phyloP scores from a whole-genome alignment of 2,113 vertebrate genomes.

The Crotalus helleri region DNA sequence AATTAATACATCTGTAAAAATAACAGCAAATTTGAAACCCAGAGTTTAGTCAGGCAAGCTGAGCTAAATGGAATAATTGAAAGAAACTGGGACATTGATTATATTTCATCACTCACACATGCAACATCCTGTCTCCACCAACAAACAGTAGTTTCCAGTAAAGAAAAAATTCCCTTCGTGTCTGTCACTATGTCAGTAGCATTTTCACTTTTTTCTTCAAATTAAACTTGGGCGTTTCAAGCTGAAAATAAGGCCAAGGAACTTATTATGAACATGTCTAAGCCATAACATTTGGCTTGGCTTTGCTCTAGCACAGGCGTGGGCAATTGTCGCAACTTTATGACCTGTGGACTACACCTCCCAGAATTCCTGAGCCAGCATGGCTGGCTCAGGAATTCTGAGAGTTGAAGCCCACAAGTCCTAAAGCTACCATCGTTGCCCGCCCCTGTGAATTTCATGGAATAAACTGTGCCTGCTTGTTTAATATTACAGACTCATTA shows the following conservation, averaged over 20 bases:
- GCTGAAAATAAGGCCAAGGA: conserved; percentile 49
- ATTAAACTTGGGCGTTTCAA: conserved; percentile 33
- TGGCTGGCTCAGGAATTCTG: background rate
- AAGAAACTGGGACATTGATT: conserved; percentile 60
- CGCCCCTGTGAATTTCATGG: background rate
- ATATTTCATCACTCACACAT: conserved; percentile 56
- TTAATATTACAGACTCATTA: accelerated
- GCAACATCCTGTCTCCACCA: conserved; percentile 37
- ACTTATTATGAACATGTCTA: conserved; percentile 52
- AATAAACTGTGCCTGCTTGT: background rate
- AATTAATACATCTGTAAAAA: conserved; percentile 72
- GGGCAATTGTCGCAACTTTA: background rate
- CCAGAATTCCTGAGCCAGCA: background rate
- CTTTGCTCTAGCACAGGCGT: conserved; percentile 40
- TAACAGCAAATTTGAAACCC: conserved; percentile 53
- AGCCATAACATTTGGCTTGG: conserved; percentile 53
- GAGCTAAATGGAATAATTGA: conserved; percentile 59
- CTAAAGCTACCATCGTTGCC: background rate
- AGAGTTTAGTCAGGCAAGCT: conserved; percentile 36
- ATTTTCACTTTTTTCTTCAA: conserved; percentile 43
- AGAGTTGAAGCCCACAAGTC: background rate
- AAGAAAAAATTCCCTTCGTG: conserved; percentile 28
- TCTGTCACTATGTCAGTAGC: conserved; percentile 43
- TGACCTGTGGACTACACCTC: no score
- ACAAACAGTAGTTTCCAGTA: conserved; percentile 8